Evolutionary conservation across 2,797 vertebrate genomes (phyloP), one percentile per base, ranked within the genome.

Genomic region (Microcaecilia unicolor): DNA sequence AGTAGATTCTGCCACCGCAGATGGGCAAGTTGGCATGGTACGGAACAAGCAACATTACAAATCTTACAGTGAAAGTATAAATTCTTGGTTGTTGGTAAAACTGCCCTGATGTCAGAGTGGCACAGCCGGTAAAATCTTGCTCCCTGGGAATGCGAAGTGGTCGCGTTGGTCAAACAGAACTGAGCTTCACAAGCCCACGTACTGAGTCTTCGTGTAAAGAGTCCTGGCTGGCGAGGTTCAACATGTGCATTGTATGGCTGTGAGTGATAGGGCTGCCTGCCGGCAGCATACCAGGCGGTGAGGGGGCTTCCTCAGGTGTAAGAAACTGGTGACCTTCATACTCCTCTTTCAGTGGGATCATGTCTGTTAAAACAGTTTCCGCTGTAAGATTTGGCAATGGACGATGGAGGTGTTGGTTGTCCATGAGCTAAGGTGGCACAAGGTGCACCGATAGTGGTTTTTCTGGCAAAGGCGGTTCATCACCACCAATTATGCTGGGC

Each of bases 151-250:
- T n/a, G n/a, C n/a, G n/a, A n/a, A n/a, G n/a, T n/a, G n/a, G n/a
- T n/a, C n/a, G 22, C 50, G 17, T 4, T 22, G 38, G 59, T 96
- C 88, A 98, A 69, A 98, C 93, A 0, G 94, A 97, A 74, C 95
- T 98, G 65, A 98, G 94, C 70, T 98, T 98, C 28, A 98, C 92
- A 10, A 98, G 63, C 52, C 95, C 94, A 29, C 94, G 82, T 48
- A 97, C 92, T 0, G 95, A 98, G 80, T 97, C 95, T 72, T 97
- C 94, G 22, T 98, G 95, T 57, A 98, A 67, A 0, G 93, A 92
- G 79, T 98, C 95, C 76, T 98, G 95, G 76, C 90, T 94, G 60
- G 88, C 92, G 7, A 91, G 86, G 58, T 88, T 87, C 71, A 92
- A 87, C 4, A 85, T 67, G 36, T 90, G 93, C 79, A 83, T 50